A percentile compares a stretch with the other conserved stretches of the same genome.
These are phyloP conservation scores for Basileuterus tristriatus DNA, from an alignment of 2,797 vertebrate species.

Conservation along the genomic window DNA sequence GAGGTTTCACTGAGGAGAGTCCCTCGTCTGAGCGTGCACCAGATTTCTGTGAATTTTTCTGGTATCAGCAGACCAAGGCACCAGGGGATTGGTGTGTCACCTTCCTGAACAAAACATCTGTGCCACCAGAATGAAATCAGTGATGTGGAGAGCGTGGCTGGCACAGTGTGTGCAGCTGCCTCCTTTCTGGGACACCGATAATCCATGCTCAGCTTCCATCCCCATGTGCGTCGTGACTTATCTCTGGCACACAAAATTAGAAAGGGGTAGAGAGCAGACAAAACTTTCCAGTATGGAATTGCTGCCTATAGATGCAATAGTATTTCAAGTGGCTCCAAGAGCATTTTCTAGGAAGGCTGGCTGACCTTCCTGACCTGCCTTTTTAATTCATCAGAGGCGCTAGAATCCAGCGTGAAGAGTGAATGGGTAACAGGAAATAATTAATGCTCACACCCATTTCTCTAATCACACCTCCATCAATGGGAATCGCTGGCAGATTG, in stretches of 20 bases:
- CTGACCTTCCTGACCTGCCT: not conserved
- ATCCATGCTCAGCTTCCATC: not conserved
- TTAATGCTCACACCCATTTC: not conserved
- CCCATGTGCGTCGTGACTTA: not conserved
- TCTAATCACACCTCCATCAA: not conserved
- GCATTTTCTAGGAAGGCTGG: not conserved
- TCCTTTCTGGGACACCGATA: not conserved
- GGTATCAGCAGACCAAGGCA: not conserved
- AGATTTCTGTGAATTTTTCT: not conserved
- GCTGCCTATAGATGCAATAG: not conserved
- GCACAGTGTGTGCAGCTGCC: not conserved
- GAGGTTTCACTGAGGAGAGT: not conserved
- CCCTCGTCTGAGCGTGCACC: not conserved
- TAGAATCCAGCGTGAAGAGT: not conserved
- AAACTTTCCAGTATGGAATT: not conserved
- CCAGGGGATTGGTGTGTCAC: not conserved
- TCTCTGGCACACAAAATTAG: slow-evolving; percentile 10
- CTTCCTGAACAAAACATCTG: not conserved
- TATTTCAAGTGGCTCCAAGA: not conserved
- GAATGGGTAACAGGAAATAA: not conserved
- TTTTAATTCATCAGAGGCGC: not conserved
- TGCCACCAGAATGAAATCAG: not conserved
- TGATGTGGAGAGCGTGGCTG: not conserved
- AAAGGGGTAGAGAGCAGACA: not conserved
- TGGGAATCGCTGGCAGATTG: not conserved